Conservation (phyloP, 1,140 invertebrate genomes). For the Batillaria attramentaria region DNA sequence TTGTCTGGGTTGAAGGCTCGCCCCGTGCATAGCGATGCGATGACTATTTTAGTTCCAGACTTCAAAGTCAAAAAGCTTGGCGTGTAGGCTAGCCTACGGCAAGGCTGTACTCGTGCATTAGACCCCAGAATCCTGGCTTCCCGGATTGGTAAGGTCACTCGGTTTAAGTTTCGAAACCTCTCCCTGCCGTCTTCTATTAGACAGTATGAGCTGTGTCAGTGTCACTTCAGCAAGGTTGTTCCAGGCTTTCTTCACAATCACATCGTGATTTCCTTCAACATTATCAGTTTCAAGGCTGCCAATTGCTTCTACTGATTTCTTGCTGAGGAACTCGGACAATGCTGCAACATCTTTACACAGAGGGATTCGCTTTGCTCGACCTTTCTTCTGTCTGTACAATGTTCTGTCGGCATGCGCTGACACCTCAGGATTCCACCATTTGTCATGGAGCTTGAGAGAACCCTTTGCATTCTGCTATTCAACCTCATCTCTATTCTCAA, state of each 20-base stretch:
- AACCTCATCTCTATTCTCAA: conserved; percentile 3
- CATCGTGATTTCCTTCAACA: no score
- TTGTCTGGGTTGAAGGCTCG: no score
- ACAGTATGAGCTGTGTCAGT: conserved; percentile 28
- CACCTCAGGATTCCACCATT: conserved; percentile 25
- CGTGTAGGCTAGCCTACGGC: no score
- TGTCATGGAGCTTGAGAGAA: conserved; percentile 6
- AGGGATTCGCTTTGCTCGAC: conserved; percentile 13
- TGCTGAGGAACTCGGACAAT: conserved; percentile 8
- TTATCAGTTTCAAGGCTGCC: neutral
- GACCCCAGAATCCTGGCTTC: neutral
- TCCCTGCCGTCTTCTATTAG: conserved; percentile 29
- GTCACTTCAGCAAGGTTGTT: conserved; percentile 3
- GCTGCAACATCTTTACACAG: conserved; percentile 24
- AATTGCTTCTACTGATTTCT: neutral
- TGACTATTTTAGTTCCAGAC: no score
- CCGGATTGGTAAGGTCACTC: neutral
- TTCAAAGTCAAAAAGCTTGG: no score
- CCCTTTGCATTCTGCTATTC: neutral
- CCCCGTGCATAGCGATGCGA: no score
- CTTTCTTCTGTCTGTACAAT: conserved; percentile 3
- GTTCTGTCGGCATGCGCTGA: conserved; percentile 13
- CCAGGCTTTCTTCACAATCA: conserved; percentile 11
- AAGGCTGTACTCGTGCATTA: no score
- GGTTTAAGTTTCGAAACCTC: conserved; percentile 23